Evolutionary conservation across 2,113 vertebrate genomes (phyloP), one percentile per base, ranked within the genome.

Genomic region (Axis porcinus): DNA sequence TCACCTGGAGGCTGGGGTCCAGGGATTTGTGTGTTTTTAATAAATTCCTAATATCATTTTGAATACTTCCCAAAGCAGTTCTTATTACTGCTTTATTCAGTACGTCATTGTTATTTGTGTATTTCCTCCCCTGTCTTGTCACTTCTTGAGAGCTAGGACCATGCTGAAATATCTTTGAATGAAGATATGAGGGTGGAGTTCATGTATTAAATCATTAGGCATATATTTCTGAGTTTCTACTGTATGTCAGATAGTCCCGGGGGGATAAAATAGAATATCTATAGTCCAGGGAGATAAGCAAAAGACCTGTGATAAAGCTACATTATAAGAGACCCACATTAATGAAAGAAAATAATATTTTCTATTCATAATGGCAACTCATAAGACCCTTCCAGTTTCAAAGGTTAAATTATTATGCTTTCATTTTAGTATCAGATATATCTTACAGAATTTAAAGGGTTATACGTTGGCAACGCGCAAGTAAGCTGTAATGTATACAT

Each of bases 301-400:
- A 54, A 96, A 86, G 52, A 14, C 23, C 33, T 60, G 25, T 67
- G 62, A 79, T 78, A 91, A 91, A 96, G 74, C 33, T 82, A 52
- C 5, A 15, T 90, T 50, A 17, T 60, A 70, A 86, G 33, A 96
- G 10, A 45, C 21, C 2, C 43, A 87, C 10, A 8, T 87, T 89
- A 86, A 93, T 11, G 67, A 70, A 92, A 54, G 86, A 86, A 40
- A 74, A 58, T 33, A 84, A 74, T 62, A 67, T 40, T 70, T 70
- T 70, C n/a, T 96, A 28, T 86, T 94, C 25, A 10, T 83, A 81
- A 67, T 88, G 30, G 12, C 40, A 94, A 76, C 47, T 92, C 47
- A 70, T 50, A 92, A 78, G 36, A 95, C 25, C 10, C 40, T 95
- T 92, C 28, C 55, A 85, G 0, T 85, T 95, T 98, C 84, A 95